These are phyloP conservation scores for Pelochelys cantorii DNA, from an alignment of 2,797 vertebrate genomes.

Conservation along the genomic window DNA sequence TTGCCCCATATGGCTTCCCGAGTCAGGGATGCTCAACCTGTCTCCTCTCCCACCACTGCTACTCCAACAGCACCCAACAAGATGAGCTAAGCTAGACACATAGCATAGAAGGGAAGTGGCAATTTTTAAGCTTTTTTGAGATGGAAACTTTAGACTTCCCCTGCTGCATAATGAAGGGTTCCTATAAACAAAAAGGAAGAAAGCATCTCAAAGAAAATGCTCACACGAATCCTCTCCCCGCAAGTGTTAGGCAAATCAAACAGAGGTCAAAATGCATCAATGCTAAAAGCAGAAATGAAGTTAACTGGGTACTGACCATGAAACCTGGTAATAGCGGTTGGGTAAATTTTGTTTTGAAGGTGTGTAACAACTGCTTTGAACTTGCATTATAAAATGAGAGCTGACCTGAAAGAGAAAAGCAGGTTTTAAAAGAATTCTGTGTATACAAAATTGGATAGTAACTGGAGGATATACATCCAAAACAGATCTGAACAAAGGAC, in stretches of 20 bases:
- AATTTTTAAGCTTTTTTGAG: not conserved
- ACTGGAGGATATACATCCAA: not conserved
- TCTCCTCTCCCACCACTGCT: not conserved
- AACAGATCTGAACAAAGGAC: not conserved
- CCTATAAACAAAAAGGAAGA: not conserved
- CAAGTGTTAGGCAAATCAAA: not conserved
- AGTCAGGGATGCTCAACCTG: not conserved
- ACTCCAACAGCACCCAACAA: not conserved
- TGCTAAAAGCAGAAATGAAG: not conserved
- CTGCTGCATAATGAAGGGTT: not conserved
- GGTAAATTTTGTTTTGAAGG: conserved; percentile 92
- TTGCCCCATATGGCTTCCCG: not conserved
- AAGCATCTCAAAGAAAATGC: not conserved
- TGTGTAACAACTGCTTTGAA: conserved; percentile 89
- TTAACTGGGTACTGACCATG: conserved; percentile 86
- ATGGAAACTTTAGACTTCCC: not conserved
- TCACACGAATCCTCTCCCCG: not conserved
- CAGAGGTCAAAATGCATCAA: conserved; percentile 23
- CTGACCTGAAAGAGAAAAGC: conserved; percentile 84
- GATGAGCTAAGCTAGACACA: not conserved
- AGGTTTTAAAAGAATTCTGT: not conserved
- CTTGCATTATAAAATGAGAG: conserved; percentile 91
- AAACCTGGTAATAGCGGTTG: conserved; percentile 94
- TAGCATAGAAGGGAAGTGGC: fast-evolving
- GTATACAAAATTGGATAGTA: not conserved